Evolutionary conservation across 37 sponge, comb jelly and placozoan genomes (phyloP), one percentile per base, ranked within the genome.

Genomic region (Beroe forskalii): DNA sequence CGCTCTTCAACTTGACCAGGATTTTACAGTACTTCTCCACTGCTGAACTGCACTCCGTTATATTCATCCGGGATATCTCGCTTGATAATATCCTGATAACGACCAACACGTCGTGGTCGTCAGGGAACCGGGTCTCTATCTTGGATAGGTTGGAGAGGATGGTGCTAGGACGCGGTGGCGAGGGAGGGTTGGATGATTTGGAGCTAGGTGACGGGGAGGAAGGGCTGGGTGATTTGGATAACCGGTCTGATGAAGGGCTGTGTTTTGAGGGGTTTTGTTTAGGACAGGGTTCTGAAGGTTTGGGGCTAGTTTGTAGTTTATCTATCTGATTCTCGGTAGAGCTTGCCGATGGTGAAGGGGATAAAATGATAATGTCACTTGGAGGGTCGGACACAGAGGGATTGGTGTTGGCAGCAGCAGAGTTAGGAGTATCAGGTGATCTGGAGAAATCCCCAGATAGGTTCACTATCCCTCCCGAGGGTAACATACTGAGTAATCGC

Each of bases 11-110:
- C 24, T 80, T 43, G 28, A 80, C 17, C 25, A 80, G 40, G 38
- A 28, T 41, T 6, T 32, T 33, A 27, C 86, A 80, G 55, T 80
- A 44, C 55, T 20, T 43, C 2, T 80, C 40, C 48, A 80, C 86
- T 17, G 55, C 25, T 8, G 30, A 64, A 22, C 66, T 64, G 25
- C 66, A n/a, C 31, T 23, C 25, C 17, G 66, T 30, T 8, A 64
- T n/a, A 22, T 64, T 27, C 66, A 64, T 64, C 20, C 30, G 4
- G 66, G 66, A 22, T 30, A 64, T 27, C 25, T 64, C 66, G 4
- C 20, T 22, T 64, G 25, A 4, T 8, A 64, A 22, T n/a, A 64
- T 64, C 24, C 17, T 22, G 66, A 64, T 48, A 48, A 48, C 55
- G 6, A 12, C 55, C 55, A 12, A 17, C 12, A 48, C 55, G 12